Conservation (phyloP, 2,797 vertebrate genomes). For the Chelidonichthys spinosus region DNA sequence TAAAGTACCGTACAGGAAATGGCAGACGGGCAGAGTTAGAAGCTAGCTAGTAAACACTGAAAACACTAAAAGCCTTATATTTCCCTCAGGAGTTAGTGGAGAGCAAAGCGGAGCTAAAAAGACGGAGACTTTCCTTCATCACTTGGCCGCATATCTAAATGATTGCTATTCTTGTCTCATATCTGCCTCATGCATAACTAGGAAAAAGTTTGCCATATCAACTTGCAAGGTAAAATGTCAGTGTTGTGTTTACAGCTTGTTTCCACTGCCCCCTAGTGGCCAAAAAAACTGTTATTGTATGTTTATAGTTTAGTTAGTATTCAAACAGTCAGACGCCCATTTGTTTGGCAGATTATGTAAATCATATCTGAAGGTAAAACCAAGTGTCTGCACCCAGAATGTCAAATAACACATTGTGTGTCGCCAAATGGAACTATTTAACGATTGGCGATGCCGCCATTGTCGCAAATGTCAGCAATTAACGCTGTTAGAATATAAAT, state of each 20-base stretch:
- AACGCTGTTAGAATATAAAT: not conserved
- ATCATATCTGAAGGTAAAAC: no score
- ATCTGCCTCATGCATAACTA: not conserved
- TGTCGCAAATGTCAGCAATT: not conserved
- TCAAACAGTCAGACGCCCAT: not conserved
- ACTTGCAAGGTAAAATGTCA: not conserved
- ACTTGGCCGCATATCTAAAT: not conserved
- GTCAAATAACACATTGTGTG: not conserved
- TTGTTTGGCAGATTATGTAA: not conserved
- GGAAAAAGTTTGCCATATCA: not conserved
- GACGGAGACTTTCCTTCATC: not conserved
- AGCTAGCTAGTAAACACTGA: not conserved
- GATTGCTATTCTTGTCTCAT: not conserved
- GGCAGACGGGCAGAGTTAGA: no score
- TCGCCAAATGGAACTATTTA: no score
- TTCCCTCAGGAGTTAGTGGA: not conserved
- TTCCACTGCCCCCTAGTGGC: not conserved
- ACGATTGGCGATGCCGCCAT: not conserved
- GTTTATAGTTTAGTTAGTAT: not conserved
- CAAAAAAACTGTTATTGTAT: not conserved
- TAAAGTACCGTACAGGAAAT: not conserved
- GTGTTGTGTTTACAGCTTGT: not conserved
- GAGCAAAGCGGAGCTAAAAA: slow-evolving; percentile 1
- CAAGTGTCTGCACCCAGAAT: not conserved
- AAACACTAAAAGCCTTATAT: not conserved